phyloP scores from a whole-genome alignment of 2,113 vertebrate genomes.

The Eubucco bourcierii region DNA sequence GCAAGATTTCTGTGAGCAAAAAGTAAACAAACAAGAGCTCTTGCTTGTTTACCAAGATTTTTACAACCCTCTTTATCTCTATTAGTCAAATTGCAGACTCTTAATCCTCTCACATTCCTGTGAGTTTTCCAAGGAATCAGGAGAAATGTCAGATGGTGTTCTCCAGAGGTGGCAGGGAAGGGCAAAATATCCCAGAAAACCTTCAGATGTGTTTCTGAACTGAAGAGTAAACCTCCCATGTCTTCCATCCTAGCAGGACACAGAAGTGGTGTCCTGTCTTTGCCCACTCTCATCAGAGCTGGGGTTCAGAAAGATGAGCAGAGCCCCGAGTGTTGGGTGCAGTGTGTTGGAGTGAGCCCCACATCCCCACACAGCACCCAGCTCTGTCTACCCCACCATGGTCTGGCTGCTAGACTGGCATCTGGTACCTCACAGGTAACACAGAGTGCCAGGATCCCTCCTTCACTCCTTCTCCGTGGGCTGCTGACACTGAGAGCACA shows the following conservation, averaged over 20 bases:
- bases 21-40: not conserved
- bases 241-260: fast-evolving
- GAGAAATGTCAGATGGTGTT: not conserved
- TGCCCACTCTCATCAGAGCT: not conserved
- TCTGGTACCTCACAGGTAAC: too few species aligned
- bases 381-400: not conserved
- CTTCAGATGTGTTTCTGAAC: not conserved
- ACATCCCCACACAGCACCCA: not conserved
- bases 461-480: fast-evolving
- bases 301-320: not conserved
- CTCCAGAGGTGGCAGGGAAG: not conserved
- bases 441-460: too few species aligned
- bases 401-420: not conserved
- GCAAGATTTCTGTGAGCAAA: not conserved
- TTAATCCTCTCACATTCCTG: not conserved
- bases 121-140: not conserved
- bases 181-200: not conserved
- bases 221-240: fast-evolving
- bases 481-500: not conserved
- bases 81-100: not conserved
- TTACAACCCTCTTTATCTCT: not conserved
- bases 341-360: not conserved
- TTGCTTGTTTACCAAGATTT: not conserved
- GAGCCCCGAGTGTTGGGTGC: too few species aligned
- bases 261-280: fast-evolving